phyloP scores from a whole-genome alignment of 37 sponge, comb jelly and placozoan species.

The Bolinopsis microptera region DNA sequence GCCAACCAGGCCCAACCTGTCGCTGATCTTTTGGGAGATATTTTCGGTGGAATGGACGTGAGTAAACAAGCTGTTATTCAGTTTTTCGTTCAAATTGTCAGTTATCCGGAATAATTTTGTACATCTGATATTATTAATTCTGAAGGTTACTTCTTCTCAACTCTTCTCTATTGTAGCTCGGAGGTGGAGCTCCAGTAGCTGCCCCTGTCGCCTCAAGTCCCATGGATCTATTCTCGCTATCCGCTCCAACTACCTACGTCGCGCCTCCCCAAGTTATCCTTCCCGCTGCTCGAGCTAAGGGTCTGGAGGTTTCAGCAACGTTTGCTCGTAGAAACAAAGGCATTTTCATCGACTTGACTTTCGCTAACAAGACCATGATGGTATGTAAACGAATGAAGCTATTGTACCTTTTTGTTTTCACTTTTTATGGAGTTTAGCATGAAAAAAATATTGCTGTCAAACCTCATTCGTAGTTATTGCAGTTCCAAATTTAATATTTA shows the following conservation, averaged over 20 bases:
- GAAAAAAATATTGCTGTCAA: too few species aligned
- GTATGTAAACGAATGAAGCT: too few species aligned
- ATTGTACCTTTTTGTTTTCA: too few species aligned
- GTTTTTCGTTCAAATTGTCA: too few species aligned
- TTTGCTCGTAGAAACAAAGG: conserved; percentile 78
- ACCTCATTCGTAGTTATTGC: too few species aligned
- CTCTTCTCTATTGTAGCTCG: not conserved
- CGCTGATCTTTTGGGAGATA: conserved; percentile 55
- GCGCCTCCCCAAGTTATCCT: conserved; percentile 73
- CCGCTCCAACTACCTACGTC: conserved; percentile 9
- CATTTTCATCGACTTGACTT: conserved; percentile 83
- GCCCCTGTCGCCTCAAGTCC: not conserved
- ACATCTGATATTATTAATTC: not conserved
- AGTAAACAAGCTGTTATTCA: too few species aligned
- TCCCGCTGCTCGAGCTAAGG: conserved; percentile 78
- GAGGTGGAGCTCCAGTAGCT: conserved; percentile 5
- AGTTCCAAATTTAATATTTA: too few species aligned
- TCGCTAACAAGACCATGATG: conserved; percentile 84
- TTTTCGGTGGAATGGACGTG: conserved; percentile 57
- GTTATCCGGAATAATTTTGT: not conserved
- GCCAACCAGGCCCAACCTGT: conserved; percentile 24
- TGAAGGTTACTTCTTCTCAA: too few species aligned
- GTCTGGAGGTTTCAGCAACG: conserved; percentile 80
- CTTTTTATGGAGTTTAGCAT: too few species aligned
- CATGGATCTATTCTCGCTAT: conserved; percentile 52